Conservation (phyloP, 2,888 invertebrate genomes). For the Opisthograptis luteolata region DNA sequence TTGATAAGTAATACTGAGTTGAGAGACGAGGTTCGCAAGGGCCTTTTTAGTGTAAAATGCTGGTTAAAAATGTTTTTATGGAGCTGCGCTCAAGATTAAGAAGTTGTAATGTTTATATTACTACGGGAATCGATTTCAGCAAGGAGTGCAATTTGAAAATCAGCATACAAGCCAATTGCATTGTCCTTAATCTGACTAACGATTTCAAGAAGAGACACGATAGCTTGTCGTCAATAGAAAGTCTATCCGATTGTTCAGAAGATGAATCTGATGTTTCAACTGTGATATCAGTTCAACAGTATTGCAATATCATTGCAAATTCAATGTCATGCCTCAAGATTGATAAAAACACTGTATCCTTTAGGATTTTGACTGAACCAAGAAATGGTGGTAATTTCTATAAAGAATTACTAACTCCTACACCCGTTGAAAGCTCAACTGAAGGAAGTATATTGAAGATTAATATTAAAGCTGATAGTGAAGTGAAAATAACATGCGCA, state of each 20-base stretch:
- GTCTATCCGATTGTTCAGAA: slow-evolving; percentile 75
- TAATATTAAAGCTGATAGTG: slow-evolving; percentile 58
- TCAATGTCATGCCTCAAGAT: slow-evolving; percentile 80
- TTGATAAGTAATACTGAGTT: slow-evolving; percentile 58
- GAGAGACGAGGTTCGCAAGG: slow-evolving; percentile 21
- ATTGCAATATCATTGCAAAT: slow-evolving; percentile 76
- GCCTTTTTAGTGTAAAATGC: slow-evolving; percentile 57
- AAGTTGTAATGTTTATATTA: slow-evolving; percentile 85
- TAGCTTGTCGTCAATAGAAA: slow-evolving; percentile 77
- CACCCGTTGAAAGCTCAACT: slow-evolving; percentile 25
- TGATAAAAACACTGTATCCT: slow-evolving; percentile 73
- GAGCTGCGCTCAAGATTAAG: slow-evolving; percentile 85
- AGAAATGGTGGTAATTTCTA: slow-evolving; percentile 76
- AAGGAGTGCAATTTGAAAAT: slow-evolving; percentile 76
- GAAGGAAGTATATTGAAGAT: slow-evolving; percentile 55
- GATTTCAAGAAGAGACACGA: slow-evolving; percentile 59
- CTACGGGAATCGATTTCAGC: slow-evolving; percentile 70
- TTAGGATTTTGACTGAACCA: slow-evolving; percentile 76
- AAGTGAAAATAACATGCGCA: slow-evolving; percentile 64
- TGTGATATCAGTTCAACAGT: slow-evolving; percentile 67
- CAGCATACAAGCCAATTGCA: slow-evolving; percentile 74
- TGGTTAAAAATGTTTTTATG: slow-evolving; percentile 80
- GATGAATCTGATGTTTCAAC: slow-evolving; percentile 65
- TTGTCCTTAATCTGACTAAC: slow-evolving; percentile 72
- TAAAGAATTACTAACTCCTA: slow-evolving; percentile 61